Conservation (phyloP, 2,113 vertebrate species). For the Strix aluco region DNA sequence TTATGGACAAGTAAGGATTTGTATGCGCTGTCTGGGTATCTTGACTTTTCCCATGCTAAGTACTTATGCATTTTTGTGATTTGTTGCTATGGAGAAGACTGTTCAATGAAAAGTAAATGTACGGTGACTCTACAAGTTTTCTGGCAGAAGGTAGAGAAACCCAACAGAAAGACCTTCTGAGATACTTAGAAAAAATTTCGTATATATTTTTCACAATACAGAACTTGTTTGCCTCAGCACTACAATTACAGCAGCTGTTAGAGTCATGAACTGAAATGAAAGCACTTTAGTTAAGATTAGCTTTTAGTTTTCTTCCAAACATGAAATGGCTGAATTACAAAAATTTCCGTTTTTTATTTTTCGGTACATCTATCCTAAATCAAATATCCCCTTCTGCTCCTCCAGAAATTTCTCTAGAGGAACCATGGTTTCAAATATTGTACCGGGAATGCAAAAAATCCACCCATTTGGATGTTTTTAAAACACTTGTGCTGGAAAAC, state of each 20-base stretch:
- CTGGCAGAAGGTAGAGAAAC: constrained; percentile 1
- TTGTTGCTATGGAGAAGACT: constrained; percentile 35
- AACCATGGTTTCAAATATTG: neutral
- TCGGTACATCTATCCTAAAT: neutral
- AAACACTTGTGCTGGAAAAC: neutral
- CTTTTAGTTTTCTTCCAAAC: constrained; percentile 41
- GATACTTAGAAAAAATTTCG: constrained; percentile 54
- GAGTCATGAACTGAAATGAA: constrained; percentile 56
- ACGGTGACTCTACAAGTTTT: neutral
- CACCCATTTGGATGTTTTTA: neutral
- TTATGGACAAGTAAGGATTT: neutral
- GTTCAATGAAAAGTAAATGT: constrained; percentile 29
- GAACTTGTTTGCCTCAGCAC: constrained; percentile 19
- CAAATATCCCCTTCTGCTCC: neutral
- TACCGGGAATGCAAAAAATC: neutral
- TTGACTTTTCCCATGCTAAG: neutral
- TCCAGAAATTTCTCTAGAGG: neutral
- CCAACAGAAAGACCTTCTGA: neutral
- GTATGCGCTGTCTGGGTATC: neutral
- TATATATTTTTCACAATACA: constrained; percentile 22
- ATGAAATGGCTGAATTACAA: constrained; percentile 11
- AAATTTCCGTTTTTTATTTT: neutral
- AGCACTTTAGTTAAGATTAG: constrained; percentile 36
- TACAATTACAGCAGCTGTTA: constrained; percentile 60
- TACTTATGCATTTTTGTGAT: neutral